phyloP scores from a whole-genome alignment of 2,113 vertebrate genomes.

The Lota lota region DNA sequence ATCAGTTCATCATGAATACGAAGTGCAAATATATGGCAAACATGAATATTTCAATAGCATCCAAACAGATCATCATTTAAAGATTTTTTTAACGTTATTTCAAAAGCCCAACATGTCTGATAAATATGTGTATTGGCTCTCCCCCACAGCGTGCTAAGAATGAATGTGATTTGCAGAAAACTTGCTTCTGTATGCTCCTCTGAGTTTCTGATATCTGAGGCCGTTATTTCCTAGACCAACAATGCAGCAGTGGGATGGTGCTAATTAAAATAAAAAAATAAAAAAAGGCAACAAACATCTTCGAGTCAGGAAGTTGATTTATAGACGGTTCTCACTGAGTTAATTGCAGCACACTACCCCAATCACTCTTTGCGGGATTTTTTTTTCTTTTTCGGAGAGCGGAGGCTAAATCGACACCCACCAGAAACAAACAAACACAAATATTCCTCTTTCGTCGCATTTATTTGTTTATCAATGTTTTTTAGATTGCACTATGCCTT shows the following conservation, averaged over 20 bases:
- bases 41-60: slow-evolving; percentile 40
- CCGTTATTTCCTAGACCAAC: slow-evolving; percentile 66
- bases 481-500: slow-evolving; percentile 66
- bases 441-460: slow-evolving; percentile 71
- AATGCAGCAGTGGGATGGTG: slow-evolving; percentile 87
- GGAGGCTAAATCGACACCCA: slow-evolving; percentile 59
- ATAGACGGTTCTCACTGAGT: slow-evolving; percentile 78
- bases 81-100: neutral
- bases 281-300: slow-evolving; percentile 81
- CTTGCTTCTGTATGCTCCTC: slow-evolving; percentile 55
- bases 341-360: slow-evolving; percentile 76
- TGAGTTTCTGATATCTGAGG: slow-evolving; percentile 65
- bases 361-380: slow-evolving; percentile 69
- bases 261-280: slow-evolving; percentile 76
- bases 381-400: slow-evolving; percentile 35
- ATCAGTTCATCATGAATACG: slow-evolving; percentile 35
- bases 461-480: slow-evolving; percentile 77
- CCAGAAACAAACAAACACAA: slow-evolving; percentile 68
- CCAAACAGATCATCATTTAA: slow-evolving; percentile 55
- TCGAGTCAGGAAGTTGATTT: slow-evolving; percentile 94
- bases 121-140: slow-evolving; percentile 51
- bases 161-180: slow-evolving; percentile 73
- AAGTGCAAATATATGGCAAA: slow-evolving; percentile 42
- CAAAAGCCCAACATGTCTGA: slow-evolving; percentile 50
- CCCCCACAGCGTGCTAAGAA: slow-evolving; percentile 60